Evolutionary conservation across 35 echinoderm and acorn worm species (phyloP).

Genomic region (Ophioderma brevispina): DNA sequence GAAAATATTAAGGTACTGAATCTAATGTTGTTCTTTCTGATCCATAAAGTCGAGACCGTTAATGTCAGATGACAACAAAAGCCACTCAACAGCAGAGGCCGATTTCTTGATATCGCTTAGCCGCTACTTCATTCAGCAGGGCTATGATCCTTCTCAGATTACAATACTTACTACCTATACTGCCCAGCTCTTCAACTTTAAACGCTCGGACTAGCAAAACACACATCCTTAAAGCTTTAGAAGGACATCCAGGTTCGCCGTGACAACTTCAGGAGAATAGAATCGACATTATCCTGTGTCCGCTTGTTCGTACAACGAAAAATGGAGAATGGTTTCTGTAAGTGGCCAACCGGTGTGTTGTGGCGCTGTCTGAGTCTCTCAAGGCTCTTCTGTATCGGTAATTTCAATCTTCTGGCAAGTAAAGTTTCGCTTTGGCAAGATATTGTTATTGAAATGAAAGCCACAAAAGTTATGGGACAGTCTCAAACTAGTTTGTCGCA

Average conservation of each 20-base stretch:
- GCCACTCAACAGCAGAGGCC: slow-evolving; percentile 76
- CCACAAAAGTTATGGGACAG: slow-evolving; percentile 30
- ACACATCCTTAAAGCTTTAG: slow-evolving; percentile 8
- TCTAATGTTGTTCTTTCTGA: slow-evolving; percentile 78
- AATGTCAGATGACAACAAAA: slow-evolving; percentile 62
- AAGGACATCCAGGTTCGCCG: slow-evolving; percentile 62
- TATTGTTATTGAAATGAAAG: slow-evolving; percentile 39
- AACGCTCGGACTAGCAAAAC: slow-evolving; percentile 37
- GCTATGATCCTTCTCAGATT: slow-evolving; percentile 76
- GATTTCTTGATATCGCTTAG: slow-evolving; percentile 61
- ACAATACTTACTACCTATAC: slow-evolving; percentile 92
- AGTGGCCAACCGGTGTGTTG: slow-evolving; percentile 56
- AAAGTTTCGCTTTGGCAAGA: slow-evolving; percentile 77
- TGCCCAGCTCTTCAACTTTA: slow-evolving; percentile 85
- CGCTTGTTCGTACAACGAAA: slow-evolving; percentile 84
- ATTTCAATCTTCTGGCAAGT: slow-evolving; percentile 45
- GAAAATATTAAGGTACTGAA: slow-evolving; percentile 54
- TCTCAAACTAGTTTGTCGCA: slow-evolving; percentile 47
- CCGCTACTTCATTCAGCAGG: slow-evolving; percentile 85
- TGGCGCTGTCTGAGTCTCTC: slow-evolving; percentile 41
- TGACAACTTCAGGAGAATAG: slow-evolving; percentile 96
- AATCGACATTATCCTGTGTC: slow-evolving; percentile 96
- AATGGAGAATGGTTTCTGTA: slow-evolving; percentile 78
- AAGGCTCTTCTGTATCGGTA: slow-evolving; percentile 74
- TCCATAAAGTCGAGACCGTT: slow-evolving; percentile 50